Evolutionary conservation across 2,888 invertebrate species (phyloP), one percentile per base, ranked within the genome.

Genomic region (Rhingia campestris): DNA sequence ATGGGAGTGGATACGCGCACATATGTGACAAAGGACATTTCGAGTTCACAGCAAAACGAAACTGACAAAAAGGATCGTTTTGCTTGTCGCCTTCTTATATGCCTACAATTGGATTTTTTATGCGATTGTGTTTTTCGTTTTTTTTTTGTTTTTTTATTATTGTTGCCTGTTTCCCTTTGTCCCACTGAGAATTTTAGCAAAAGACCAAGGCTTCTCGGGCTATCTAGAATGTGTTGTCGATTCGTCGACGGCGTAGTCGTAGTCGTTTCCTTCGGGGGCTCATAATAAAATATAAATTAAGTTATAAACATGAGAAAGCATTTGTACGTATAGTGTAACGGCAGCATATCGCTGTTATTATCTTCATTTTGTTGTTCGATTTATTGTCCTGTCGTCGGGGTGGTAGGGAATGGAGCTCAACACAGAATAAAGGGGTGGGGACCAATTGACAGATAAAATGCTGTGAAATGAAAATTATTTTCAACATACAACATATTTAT

Each of bases 251-350:
- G 1, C 22, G 22, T 22, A 22, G 22, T 22, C 22, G 22, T 22
- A 22, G 32, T 53, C 2, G 54, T 37, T 61, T 51, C 39, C 72
- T 72, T 63, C 35, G 22, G 72, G 79, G 73, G 39, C 63, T 73
- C 77, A 73, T 82, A 82, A 82, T 82, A 82, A 79, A 79, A 82
- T 79, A 82, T 69, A 82, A 82, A 82, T 82, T 82, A 82, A 82
- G 82, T 82, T 79, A 79, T 79, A 82, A 82, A 79, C 82, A 82
- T 58, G 73, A 58, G 66, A 22, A 2, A 47, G 54, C 53, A 37
- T 54, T 59, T 61, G 61, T 61, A 69, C 56, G 22, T 22, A 61
- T 73, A 67, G 56, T 63, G 69, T 73, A 53, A 66, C 49, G 22
- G 69, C 45, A 56, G 51, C 58, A 30, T 73, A 82, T 67, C 73